A percentile compares a stretch with the other conserved stretches of the same genome.
These are phyloP conservation scores for Penaeus japonicus DNA, from an alignment of 1,140 invertebrate species.

Conservation along the genomic window DNA sequence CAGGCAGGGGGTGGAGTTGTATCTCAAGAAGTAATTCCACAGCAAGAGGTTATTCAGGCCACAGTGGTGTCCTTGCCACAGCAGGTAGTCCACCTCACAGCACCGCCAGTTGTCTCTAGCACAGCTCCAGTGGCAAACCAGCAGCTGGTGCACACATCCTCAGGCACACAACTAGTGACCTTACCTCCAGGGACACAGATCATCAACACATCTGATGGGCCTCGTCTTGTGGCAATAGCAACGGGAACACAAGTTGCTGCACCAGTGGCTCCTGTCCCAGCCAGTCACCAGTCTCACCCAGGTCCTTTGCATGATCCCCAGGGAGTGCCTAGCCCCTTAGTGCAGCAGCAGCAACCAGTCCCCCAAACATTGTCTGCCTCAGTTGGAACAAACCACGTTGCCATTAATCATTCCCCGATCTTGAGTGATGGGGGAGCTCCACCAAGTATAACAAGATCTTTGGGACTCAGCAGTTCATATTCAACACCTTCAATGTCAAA, in stretches of 20 bases:
- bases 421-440: constrained; percentile 18
- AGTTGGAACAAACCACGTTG: constrained; percentile 18
- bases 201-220: constrained; percentile 46
- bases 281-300: constrained; percentile 33
- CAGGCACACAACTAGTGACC: constrained; percentile 47
- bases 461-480: constrained; percentile 31
- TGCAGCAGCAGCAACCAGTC: constrained; percentile 27
- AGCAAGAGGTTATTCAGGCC: constrained; percentile 43
- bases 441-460: constrained; percentile 14
- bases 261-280: constrained; percentile 26
- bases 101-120: constrained; percentile 37
- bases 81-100: constrained; percentile 36
- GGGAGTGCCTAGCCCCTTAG: not conserved
- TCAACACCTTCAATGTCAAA: constrained; percentile 20
- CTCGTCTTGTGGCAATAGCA: constrained; percentile 38
- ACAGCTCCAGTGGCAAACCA: constrained; percentile 32
- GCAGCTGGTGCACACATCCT: constrained; percentile 49
- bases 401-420: constrained; percentile 32
- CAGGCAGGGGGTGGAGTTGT: constrained; percentile 22
- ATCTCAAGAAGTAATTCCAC: constrained; percentile 36
- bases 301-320: constrained; percentile 38
- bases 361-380: constrained; percentile 33
- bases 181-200: constrained; percentile 52
- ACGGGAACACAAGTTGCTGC: constrained; percentile 25
- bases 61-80: constrained; percentile 41